A percentile compares a stretch with the other conserved stretches of the same genome.
These are phyloP conservation scores for Struthidea cinerea DNA, from an alignment of 2,113 vertebrate genomes.

Conservation along the genomic window DNA sequence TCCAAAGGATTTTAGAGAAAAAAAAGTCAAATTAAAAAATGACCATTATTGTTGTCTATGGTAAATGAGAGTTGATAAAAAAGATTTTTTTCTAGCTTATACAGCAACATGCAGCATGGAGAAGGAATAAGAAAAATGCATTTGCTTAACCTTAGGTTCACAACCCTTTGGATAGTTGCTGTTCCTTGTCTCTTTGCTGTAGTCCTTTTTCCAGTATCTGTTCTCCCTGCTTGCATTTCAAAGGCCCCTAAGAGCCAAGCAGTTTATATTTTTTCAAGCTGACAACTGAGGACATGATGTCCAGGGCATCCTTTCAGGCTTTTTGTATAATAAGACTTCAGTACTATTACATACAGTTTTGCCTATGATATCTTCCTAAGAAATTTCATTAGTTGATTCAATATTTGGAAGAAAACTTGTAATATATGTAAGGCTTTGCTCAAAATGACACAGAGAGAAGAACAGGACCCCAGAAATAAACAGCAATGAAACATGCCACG, in stretches of 20 bases:
- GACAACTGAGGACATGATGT: background rate
- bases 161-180: background rate
- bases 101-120: background rate
- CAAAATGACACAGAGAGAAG: background rate
- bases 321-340: background rate
- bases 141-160: conserved; percentile 2
- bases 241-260: background rate
- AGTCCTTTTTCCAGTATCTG: background rate
- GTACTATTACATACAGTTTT: background rate
- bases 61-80: background rate
- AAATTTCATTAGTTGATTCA: background rate
- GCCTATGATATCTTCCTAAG: background rate
- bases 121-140: background rate
- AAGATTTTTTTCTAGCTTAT: background rate
- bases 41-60: background rate
- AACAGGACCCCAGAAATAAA: background rate
- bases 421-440: background rate
- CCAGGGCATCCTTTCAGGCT: background rate
- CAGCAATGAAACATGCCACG: background rate
- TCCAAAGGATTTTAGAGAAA: background rate
- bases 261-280: background rate
- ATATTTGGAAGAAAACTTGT: background rate
- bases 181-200: background rate
- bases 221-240: background rate
- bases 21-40: background rate